phyloP scores from a whole-genome alignment of 1,140 invertebrate species.

The Drosophila auraria region DNA sequence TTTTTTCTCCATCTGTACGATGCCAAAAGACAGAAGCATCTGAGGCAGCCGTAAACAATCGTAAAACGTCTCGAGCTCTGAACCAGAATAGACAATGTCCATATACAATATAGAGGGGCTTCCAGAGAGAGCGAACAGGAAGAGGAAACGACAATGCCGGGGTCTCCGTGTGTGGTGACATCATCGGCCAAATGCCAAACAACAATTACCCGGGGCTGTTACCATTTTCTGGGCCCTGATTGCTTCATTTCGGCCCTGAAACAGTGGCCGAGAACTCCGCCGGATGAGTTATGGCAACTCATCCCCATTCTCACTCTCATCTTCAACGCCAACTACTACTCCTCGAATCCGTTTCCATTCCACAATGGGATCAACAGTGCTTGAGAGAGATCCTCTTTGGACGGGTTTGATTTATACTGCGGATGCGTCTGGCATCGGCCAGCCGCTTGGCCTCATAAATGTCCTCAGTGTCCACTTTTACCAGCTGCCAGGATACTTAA shows the following conservation, averaged over 20 bases:
- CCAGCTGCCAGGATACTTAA: conserved; percentile 25
- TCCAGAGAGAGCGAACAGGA: conserved; percentile 55
- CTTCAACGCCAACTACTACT: neutral
- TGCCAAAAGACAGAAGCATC: conserved; percentile 5
- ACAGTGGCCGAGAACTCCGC: conserved; percentile 39
- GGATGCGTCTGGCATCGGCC: conserved; percentile 64
- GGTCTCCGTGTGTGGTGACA: conserved; percentile 72
- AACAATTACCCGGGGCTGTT: conserved; percentile 58
- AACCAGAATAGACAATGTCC: conserved; percentile 49
- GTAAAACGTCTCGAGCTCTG: conserved; percentile 63
- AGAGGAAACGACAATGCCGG: conserved; percentile 76
- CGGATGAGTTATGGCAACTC: conserved; percentile 55
- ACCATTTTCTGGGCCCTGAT: conserved; percentile 63
- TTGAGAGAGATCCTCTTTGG: conserved; percentile 44
- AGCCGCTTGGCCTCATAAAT: conserved; percentile 57
- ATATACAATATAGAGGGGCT: neutral
- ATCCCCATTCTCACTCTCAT: neutral
- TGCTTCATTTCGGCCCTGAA: conserved; percentile 63
- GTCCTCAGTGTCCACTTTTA: conserved; percentile 19
- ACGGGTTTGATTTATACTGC: conserved; percentile 74
- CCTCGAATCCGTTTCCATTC: neutral
- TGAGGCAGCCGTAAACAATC: conserved; percentile 57
- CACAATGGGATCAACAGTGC: conserved; percentile 57
- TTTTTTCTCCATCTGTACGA: neutral
- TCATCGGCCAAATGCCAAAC: conserved; percentile 69